Base-by-base conservation (phyloP, 1,140 invertebrate species). In the Nomia melanderi region DNA sequence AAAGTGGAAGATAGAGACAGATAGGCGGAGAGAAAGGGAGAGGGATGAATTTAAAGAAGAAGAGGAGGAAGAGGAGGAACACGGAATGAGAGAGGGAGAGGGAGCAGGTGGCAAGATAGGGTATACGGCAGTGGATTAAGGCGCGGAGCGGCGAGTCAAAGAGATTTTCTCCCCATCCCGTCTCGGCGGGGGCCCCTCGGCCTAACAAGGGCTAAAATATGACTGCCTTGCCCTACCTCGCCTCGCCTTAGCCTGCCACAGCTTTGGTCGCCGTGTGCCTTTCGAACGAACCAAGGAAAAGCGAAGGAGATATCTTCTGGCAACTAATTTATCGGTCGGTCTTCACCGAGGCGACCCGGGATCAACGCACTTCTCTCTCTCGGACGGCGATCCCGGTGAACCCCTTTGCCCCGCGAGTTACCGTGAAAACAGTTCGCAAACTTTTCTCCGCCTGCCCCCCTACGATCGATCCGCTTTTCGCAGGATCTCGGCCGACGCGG, bases 151-250 rank as follows among this genome's bases (percentile, higher is more conserved):
- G 89, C 90, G 86, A 90, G 90, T 91, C 89, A 90, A 91, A 90
- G 90, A 89, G 90, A 90, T 91, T 89, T 90, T 87, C 88, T 88
- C 88, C 88, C 86, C 87, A 85, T 87, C 87, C 85, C 87, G 82
- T 87, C 88, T 81, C 88, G 84, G 84, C 82, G 86, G 88, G 88
- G 88, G 87, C 87, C 87, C 87, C 83, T 86, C 85, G 86, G 88
- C 89, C 89, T 90, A 90, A 90, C 89, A 90, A 90, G 89, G 89
- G 89, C 89, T 90, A 88, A 90, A 90, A 90, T 90, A 90, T 90
- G 89, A 90, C 89, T 89, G 89, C 87, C 81, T 84, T 78, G 82
- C 84, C 83, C 81, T 78, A 73, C 82, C 82, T 79, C 78, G 82
- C 85, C 81, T 82, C 78, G 86, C 80, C 86, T 83, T 36, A 33